phyloP scores from a whole-genome alignment of 35 echinoderm and acorn worm species.

The Strongylocentrotus purpuratus region DNA sequence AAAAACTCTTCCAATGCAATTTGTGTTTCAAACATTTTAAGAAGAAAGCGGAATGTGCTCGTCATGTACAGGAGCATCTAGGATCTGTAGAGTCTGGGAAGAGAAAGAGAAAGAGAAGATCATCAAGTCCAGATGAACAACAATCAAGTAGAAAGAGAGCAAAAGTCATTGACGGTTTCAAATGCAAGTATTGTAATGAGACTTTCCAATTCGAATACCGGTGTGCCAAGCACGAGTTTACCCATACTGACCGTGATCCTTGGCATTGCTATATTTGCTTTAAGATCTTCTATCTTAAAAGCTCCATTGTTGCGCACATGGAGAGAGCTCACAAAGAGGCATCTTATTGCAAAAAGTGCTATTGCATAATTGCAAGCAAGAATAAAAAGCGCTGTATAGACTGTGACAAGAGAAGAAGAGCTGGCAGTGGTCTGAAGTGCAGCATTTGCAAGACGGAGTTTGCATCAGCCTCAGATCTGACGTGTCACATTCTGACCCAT shows the following conservation, averaged over 20 bases:
- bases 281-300: background rate
- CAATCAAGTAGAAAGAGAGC: background rate
- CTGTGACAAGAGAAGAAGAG: background rate
- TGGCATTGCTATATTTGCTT: background rate
- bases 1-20: background rate
- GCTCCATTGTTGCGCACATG: background rate
- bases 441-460: constrained; percentile 4
- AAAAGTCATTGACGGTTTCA: background rate
- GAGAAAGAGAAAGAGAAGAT: background rate
- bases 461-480: background rate
- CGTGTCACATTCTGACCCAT: background rate
- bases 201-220: background rate
- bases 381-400: background rate
- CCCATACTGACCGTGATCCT: background rate
- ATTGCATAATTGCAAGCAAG: background rate
- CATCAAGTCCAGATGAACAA: background rate
- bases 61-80: background rate
- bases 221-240: background rate
- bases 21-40: background rate
- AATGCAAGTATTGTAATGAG: background rate
- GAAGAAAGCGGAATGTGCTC: background rate
- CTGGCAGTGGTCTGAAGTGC: background rate
- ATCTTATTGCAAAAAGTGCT: background rate
- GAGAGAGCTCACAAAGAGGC: background rate
- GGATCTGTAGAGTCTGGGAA: background rate